phyloP scores from a whole-genome alignment of 2,888 invertebrate genomes.

The Callimorpha dominula region DNA sequence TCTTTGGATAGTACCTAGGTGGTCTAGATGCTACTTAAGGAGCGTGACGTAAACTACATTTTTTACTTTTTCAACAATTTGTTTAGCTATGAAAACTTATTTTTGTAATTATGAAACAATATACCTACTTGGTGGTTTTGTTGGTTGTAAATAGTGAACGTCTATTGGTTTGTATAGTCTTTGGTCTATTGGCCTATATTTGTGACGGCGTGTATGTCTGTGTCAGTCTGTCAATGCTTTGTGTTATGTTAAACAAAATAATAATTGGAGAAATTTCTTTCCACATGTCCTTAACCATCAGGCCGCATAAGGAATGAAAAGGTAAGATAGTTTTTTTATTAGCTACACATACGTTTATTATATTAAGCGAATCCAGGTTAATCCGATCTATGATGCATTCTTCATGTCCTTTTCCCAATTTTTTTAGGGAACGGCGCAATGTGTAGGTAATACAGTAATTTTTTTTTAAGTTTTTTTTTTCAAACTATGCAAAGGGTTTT shows the following conservation, averaged over 20 bases:
- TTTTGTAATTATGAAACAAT: not conserved
- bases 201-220: slow-evolving; percentile 29
- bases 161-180: not conserved
- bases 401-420: too few species aligned
- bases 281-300: slow-evolving; percentile 48
- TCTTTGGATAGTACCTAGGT: too few species aligned
- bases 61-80: not conserved
- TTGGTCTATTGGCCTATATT: not conserved
- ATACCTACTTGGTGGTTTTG: too few species aligned
- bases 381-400: too few species aligned
- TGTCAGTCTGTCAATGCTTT: slow-evolving; percentile 10
- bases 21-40: too few species aligned
- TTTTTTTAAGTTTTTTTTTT: too few species aligned
- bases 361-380: not conserved
- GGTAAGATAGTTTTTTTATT: slow-evolving; percentile 34
- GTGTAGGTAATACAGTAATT: too few species aligned
- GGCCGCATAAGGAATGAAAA: slow-evolving; percentile 47
- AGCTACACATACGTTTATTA: not conserved
- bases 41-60: too few species aligned
- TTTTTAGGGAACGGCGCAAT: too few species aligned
- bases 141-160: not conserved
- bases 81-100: not conserved
- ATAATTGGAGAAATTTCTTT: slow-evolving; percentile 41
- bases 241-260: slow-evolving; percentile 13
- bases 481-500: too few species aligned